Evolutionary conservation across 2,797 vertebrate species (phyloP), one percentile per base, ranked within the genome.

Genomic region (Danio albolineatus): DNA sequence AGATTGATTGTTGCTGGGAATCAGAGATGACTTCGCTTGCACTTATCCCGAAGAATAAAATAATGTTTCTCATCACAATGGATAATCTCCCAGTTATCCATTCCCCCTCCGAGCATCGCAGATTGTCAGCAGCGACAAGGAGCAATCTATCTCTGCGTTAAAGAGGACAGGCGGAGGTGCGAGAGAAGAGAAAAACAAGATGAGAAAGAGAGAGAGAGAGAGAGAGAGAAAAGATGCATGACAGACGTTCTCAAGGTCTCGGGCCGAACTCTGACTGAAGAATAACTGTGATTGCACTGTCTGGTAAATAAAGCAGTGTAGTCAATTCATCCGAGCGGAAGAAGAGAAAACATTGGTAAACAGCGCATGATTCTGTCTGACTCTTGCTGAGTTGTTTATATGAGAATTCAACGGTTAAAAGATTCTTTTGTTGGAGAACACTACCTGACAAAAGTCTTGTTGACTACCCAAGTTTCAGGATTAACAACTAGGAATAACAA

Each of bases 41-140:
- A 84, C 84, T 87, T 84, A 85, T 82, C 78, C 84, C 38, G 36
- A 75, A 81, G 81, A 85, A 86, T 84, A 83, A 84, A 86, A 84
- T 80, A 86, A 85, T 85, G 81, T 84, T 83, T 87, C 83, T 85
- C 83, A 87, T 87, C 85, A 87, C 84, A 82, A 82, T 80, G 78
- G 86, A 86, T 87, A 86, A 87, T 87, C 84, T 84, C 53, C 67
- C 74, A 60, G 79, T 67, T 71, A 80, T 81, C 82, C 76, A 51
- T 78, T 66, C 65, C 69, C 80, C 62, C 74, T 70, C 49, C 16
- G 44, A 80, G 49, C 77, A 61, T 36, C 4, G 17, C 57, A 71
- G 78, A 81, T 78, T 79, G 67, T 60, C 79, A 5, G 70, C 72
- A 36, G 59, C 43, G 54, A 71, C 51, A 44, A 53, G 67, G 46